These are phyloP conservation scores for Crax fasciolata DNA, from an alignment of 2,797 vertebrate genomes.

Conservation along the genomic window DNA sequence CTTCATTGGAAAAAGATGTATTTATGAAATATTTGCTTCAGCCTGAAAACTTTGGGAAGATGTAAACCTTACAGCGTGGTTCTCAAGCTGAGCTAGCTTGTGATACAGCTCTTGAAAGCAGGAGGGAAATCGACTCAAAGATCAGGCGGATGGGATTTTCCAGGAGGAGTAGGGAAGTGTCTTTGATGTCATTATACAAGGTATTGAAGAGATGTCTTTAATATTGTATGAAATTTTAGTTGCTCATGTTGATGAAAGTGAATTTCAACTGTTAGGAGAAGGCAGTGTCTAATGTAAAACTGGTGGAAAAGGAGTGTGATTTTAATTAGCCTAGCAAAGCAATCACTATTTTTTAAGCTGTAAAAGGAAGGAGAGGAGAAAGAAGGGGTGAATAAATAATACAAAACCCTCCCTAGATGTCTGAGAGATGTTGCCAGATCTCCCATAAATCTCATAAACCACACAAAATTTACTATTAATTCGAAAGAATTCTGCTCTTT, in stretches of 20 bases:
- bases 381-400: not conserved
- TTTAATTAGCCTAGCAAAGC: not conserved
- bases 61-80: not conserved
- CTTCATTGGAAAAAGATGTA: not conserved
- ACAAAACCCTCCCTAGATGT: not conserved
- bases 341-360: not conserved
- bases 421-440: not conserved
- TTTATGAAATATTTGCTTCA: not conserved
- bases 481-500: not conserved
- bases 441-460: not conserved
- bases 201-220: conserved; percentile 10
- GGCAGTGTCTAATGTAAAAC: not conserved
- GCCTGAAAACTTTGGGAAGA: not conserved
- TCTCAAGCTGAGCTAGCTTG: not conserved
- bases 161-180: not conserved
- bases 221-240: not conserved
- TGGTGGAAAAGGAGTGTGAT: not conserved
- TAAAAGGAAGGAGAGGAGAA: not conserved
- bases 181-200: conserved; percentile 1
- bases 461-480: not conserved
- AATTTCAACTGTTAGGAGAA: not conserved
- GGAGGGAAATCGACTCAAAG: not conserved
- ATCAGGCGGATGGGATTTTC: not conserved
- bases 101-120: conserved; percentile 32
- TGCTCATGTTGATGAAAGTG: not conserved